Conservation (phyloP, 2,797 vertebrate genomes). For the Semotilus atromaculatus region DNA sequence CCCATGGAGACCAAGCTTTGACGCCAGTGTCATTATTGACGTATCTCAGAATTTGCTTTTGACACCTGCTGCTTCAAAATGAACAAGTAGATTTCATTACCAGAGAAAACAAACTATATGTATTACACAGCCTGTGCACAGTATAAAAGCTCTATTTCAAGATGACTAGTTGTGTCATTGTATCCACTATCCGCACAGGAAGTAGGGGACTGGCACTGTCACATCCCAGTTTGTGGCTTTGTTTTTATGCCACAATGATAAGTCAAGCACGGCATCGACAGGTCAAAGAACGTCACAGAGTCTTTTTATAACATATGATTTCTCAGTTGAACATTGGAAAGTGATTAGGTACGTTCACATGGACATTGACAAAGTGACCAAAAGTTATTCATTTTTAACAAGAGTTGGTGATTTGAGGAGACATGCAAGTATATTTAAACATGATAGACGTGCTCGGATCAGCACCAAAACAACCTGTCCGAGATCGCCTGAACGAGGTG, state of each 20-base stretch:
- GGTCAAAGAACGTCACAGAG: neutral
- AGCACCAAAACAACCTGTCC: neutral
- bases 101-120: slow-evolving; percentile 1
- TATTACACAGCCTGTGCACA: neutral
- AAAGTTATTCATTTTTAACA: neutral
- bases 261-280: neutral
- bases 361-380: neutral
- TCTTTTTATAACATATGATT: neutral
- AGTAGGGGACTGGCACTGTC: neutral
- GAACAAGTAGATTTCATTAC: slow-evolving; percentile 36
- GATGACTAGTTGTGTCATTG: neutral
- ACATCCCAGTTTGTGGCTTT: neutral
- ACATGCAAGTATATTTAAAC: neutral
- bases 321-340: neutral
- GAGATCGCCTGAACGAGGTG: neutral
- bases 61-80: slow-evolving; percentile 30
- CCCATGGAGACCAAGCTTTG: slow-evolving; percentile 34
- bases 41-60: slow-evolving; percentile 13
- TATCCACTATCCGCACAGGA: no score
- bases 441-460: neutral
- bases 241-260: neutral
- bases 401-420: neutral
- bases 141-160: neutral
- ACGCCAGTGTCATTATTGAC: slow-evolving; percentile 23
- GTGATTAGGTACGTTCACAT: neutral